A percentile compares a stretch with the other conserved stretches of the same genome.
phyloP scores from a whole-genome alignment of 2,797 vertebrate species.

The Poecilia wingei region DNA sequence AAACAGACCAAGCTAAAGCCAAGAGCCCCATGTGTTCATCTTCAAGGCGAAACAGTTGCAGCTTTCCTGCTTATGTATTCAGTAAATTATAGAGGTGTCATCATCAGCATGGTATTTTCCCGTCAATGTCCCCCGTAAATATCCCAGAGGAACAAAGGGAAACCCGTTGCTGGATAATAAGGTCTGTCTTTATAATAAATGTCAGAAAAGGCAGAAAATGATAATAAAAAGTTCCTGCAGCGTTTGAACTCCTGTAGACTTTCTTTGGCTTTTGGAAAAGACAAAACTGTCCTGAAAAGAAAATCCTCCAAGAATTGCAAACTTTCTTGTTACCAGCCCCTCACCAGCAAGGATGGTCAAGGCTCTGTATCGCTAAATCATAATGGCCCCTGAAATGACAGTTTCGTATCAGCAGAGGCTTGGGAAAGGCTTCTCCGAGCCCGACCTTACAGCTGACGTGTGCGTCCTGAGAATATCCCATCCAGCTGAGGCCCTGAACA shows the following conservation, averaged over 20 bases:
- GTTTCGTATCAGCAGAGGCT: constrained; percentile 16
- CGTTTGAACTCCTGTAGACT: not conserved
- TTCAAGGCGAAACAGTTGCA: not conserved
- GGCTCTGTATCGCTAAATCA: constrained; percentile 1
- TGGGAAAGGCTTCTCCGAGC: constrained; percentile 12
- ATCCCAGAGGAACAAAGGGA: constrained; percentile 18
- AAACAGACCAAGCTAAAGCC: constrained; percentile 27
- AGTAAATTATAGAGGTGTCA: constrained; percentile 3
- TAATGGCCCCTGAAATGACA: constrained; percentile 8
- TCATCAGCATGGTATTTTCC: not conserved
- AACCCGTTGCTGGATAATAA: constrained; percentile 39
- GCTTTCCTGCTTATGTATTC: constrained; percentile 11
- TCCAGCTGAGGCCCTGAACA: constrained; percentile 52
- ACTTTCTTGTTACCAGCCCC: not conserved
- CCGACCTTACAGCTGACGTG: constrained; percentile 41
- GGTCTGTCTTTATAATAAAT: constrained; percentile 46
- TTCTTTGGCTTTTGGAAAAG: not conserved
- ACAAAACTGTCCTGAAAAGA: constrained; percentile 1
- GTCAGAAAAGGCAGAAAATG: constrained; percentile 28
- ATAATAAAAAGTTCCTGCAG: not conserved
- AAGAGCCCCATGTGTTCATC: constrained; percentile 39
- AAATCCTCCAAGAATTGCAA: constrained; percentile 15
- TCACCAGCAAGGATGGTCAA: not conserved
- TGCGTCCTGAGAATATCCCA: constrained; percentile 16
- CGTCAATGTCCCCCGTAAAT: constrained; percentile 5